Base-by-base conservation (phyloP, 2,888 invertebrate species). In the Plagodis dolabraria region DNA sequence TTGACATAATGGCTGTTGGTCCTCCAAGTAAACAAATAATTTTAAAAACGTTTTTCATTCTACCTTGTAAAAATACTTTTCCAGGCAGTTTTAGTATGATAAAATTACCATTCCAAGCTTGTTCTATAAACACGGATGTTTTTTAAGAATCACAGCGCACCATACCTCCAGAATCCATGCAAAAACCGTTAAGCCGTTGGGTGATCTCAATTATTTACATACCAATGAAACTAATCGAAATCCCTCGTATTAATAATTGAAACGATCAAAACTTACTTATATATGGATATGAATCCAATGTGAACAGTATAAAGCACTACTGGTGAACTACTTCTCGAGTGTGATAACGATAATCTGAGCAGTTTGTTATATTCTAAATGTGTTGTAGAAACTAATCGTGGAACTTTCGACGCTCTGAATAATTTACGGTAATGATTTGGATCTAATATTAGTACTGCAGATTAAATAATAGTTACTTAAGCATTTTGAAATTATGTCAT, bases 371-470 rank as follows among this genome's bases (percentile, higher is more conserved):
- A 38, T 52, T 42, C 40, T n/a, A 10, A 58, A 53, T 58, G 48
- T 49, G 45, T 53, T 11, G 34, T 58, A 53, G 38, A 51, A 53
- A 58, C 45, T 58, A 53, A 53, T 45, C 33, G 53, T n/a, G n/a
- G 34, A 48, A 53, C 52, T 53, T 57, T 47, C 7, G 22, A 10
- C n/a, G 9, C 12, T 35, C 9, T 22, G 38, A 40, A 45, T 50
- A 33, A 40, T 33, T 12, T 49, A 40, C 46, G 33, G 40, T 40
- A 36, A 47, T 47, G 11, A 50, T 50, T 34, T 50, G 12, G 40
- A 0, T 5, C 43, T 50, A 9, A 8, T 9, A 38, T 38, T 8
- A 8, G 7, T 38, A 38, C 38, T 4, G 38, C 9, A 38, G 7
- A 38, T 38, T 7, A 8, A 7, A 5, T 38, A 38, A 22, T 22